Evolutionary conservation across 1,140 invertebrate genomes (phyloP).

Genomic region (Bombus difficillimus): DNA sequence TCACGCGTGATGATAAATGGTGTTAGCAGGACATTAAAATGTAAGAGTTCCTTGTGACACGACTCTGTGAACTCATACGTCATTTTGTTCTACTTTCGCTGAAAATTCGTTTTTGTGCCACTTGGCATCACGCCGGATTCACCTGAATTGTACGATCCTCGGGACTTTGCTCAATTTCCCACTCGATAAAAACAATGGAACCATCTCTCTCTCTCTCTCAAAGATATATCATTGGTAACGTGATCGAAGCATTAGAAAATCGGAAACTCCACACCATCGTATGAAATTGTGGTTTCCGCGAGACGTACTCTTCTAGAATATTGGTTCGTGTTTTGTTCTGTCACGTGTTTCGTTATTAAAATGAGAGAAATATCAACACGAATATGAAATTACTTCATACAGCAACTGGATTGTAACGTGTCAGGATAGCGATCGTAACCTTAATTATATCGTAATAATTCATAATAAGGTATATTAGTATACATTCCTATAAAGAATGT

Average conservation of each 20-base stretch:
- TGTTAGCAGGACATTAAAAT: constrained; percentile 32
- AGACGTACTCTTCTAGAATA: background rate
- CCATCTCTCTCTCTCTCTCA: background rate
- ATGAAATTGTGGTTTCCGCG: background rate
- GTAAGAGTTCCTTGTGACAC: constrained; percentile 42
- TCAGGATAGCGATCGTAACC: background rate
- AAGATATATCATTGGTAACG: background rate
- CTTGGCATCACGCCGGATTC: constrained; percentile 55
- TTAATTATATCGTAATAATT: background rate
- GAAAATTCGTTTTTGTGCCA: constrained; percentile 58
- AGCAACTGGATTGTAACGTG: background rate
- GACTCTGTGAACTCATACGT: constrained; percentile 38
- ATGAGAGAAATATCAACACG: background rate
- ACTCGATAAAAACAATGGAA: constrained; percentile 29
- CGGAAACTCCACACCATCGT: background rate
- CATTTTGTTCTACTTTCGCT: constrained; percentile 63
- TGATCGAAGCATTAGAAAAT: background rate
- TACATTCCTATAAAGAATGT: too few relatives aligned
- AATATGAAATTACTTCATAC: background rate
- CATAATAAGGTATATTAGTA: background rate
- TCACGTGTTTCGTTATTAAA: background rate
- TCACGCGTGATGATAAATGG: constrained; percentile 24
- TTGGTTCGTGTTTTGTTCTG: background rate
- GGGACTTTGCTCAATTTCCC: constrained; percentile 23
- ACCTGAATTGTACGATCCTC: constrained; percentile 16